Evolutionary conservation across 2,888 invertebrate genomes (phyloP).

Genomic region (Calameuta filiformis): DNA sequence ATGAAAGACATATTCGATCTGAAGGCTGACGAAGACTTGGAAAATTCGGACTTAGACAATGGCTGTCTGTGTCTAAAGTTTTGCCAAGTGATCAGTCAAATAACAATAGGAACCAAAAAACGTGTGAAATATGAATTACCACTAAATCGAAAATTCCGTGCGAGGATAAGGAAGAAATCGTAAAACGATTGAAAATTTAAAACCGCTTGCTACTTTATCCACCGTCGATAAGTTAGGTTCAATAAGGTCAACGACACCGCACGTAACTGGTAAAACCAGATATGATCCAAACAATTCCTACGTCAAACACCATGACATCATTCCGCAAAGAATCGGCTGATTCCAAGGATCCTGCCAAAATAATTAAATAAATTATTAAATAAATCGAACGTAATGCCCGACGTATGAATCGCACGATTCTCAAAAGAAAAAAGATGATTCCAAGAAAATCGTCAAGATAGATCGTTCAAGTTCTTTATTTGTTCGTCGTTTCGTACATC

Average conservation of each 20-base stretch:
- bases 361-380: neutral
- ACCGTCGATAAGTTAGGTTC: neutral
- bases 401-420: neutral
- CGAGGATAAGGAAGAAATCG: neutral
- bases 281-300: neutral
- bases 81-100: conserved; percentile 34
- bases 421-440: neutral
- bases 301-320: neutral
- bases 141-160: neutral
- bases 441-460: neutral
- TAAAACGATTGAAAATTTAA: neutral
- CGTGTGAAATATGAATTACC: neutral
- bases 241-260: neutral
- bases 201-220: neutral
- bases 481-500: conserved; percentile 56
- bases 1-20: neutral
- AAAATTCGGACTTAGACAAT: conserved; percentile 18
- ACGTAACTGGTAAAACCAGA: neutral
- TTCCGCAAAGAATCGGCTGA: neutral
- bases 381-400: neutral
- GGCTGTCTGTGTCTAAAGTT: conserved; percentile 47
- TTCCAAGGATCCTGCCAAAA: neutral
- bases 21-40: neutral
- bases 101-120: conserved; percentile 11
- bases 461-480: conserved; percentile 46